Conservation (phyloP, 1,140 invertebrate species). For the Psilanteris sp. region DNA sequence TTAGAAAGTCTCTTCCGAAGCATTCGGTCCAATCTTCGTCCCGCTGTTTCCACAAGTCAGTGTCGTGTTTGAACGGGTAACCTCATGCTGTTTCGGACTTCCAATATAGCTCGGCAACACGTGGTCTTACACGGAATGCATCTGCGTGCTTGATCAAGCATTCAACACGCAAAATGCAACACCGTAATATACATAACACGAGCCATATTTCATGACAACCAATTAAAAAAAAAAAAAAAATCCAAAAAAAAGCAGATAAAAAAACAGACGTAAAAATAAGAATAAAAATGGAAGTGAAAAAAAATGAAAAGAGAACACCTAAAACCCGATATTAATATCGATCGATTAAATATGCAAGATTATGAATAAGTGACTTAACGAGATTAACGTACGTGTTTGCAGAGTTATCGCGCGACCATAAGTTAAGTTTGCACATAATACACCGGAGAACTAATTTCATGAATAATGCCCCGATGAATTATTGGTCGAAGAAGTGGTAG, state of each 20-base stretch:
- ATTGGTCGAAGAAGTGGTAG: constrained; percentile 1
- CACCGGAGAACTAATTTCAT: constrained; percentile 27
- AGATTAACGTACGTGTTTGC: constrained; percentile 19
- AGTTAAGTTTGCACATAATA: constrained; percentile 33
- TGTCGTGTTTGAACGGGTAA: constrained; percentile 69
- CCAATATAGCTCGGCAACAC: constrained; percentile 60
- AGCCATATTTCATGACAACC: constrained; percentile 35
- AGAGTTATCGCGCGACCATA: constrained; percentile 12
- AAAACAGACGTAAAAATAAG: background rate
- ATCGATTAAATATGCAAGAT: constrained; percentile 38
- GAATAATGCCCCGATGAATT: constrained; percentile 24
- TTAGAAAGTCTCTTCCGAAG: constrained; percentile 65
- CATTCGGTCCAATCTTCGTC: constrained; percentile 63
- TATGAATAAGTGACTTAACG: constrained; percentile 35
- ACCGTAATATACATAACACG: constrained; percentile 40
- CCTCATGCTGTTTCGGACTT: constrained; percentile 63
- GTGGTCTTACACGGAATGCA: constrained; percentile 58
- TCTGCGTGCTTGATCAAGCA: constrained; percentile 69
- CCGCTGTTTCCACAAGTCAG: constrained; percentile 69
- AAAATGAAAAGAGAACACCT: too few relatives aligned
- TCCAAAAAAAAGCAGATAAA: background rate
- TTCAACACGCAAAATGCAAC: constrained; percentile 66
- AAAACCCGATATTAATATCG: constrained; percentile 31
- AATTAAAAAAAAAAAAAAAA: constrained; percentile 13
- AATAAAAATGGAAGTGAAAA: background rate